Evolutionary conservation across 2,888 invertebrate species (phyloP), one percentile per base, ranked within the genome.

Genomic region (Pollenia labialis): DNA sequence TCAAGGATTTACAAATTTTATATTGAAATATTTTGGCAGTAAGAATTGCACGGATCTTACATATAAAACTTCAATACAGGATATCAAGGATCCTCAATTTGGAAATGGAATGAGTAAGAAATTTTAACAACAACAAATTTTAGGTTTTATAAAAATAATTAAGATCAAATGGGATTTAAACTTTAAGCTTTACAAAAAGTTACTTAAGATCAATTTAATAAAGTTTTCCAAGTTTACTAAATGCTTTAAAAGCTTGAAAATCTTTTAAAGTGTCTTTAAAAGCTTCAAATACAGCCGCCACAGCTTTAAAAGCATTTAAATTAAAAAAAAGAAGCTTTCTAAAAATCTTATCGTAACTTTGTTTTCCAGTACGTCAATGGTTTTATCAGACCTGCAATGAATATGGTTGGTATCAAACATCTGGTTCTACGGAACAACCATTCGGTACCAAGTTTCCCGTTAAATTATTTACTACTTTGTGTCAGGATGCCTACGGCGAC

Each of bases 301-400:
- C 6, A 32, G 32, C 32, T 32, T 32, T 0, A 32, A 32, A 32
- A 32, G 32, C 32, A 32, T 6, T 32, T 32, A 6, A 4, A 32
- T 32, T 23, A 23, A 23, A 32, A 32, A 4, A 32, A 32, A 0
- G 6, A 32, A 32, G 6, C 32, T 32, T 32, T 32, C 6, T 6
- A 32, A 6, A 32, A 4, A 6, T 32, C 6, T 32, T 32, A 32
- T 32, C 32, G 32, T 2, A 32, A 32, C 32, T 1, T 58, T 64
- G 18, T 18, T 79, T 56, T 72, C 46, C 58, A 92, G 92, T 90
- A 89, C 95, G 97, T 0, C 95, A 96, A 85, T 97, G 97, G 97
- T 94, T 94, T 0, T 97, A 96, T 92, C 97, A 98, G 93, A 97
- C 97, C 0, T 98, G 98, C 92, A 96, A 96, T 71, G 97, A 98